Base-by-base conservation (phyloP, 2,888 invertebrate species). In the Petrolisthes cinctipes region DNA sequence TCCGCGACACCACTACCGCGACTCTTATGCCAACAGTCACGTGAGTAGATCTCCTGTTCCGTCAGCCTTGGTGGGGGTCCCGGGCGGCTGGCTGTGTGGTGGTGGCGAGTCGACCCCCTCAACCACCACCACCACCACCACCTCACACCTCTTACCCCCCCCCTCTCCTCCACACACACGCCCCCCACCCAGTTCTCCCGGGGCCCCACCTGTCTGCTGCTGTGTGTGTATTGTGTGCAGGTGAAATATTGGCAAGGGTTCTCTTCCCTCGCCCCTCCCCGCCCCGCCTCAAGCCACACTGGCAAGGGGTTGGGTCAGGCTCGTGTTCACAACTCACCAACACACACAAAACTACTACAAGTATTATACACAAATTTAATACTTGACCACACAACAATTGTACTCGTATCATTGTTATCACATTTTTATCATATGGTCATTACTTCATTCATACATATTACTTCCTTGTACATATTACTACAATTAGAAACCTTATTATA, bases 11-110 rank as follows among this genome's bases (percentile, higher is more conserved):
- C 89, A 84, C 86, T 71, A 83, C 82, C 90, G 88, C 57, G 88
- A 90, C 85, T 89, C 90, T 61, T 90, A 85, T 86, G 89, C 81
- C 76, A 86, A 86, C 86, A 85, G 87, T 73, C 89, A 89, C 87
- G 89, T 87, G 87, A 87, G 87, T 87, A 80, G 73, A 80, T n/a
- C 14, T 57, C 57, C 11, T 7, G 71, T 71, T 71, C 57, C 51
- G 56, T 80, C 81, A 82, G 86, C 71, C 82, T 86, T 86, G 82
- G 82, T 66, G 86, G 83, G 54, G 83, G 17, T 61, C 73, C 78
- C 84, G 57, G 82, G 76, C 78, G 86, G 76, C 80, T 82, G 61
- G 61, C 3, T 9, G 61, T 61, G 61, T 61, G 61, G 61, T 61
- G 61, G 61, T 61, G 61, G 61, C 17, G 61, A 17, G 61, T 61